Base-by-base conservation (phyloP, 2,888 invertebrate species). In the Hypomecis punctinalis region DNA sequence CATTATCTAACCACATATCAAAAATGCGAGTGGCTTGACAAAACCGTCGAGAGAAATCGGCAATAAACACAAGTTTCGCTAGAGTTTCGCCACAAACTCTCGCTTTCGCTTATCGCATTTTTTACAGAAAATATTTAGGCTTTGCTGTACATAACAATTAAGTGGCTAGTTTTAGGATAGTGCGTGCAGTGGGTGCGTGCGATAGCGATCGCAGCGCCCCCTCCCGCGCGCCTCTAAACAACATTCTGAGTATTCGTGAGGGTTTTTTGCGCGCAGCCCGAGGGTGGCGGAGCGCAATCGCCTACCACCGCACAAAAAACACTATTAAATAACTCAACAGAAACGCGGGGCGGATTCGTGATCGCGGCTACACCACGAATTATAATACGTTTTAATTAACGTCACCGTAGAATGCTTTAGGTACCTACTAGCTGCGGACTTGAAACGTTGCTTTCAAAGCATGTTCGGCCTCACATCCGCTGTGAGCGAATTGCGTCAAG, bases 181-280 rank as follows among this genome's bases (percentile, higher is more conserved):
- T 92, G 93, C 92, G 92, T 91, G 92, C 90, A 88, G 81, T 86
- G 88, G 88, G 91, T 91, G 90, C 91, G 91, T 91, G 93, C 90
- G 93, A 93, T 93, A 93, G 92, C 89, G 90, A 93, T 93, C 93
- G 89, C 79, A 80, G 82, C 78, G 84, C 78, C 77, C 84, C 84
- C 84, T 82, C 81, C 82, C 85, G 81, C 84, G 77, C 84, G 78
- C 87, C 86, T 83, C 85, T 79, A 89, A 89, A 88, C 89, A 90
- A 89, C 89, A 89, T 90, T 89, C 89, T 87, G 87, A 87, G 83
- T 90, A 88, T 90, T 85, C 69, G 89, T 89, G 88, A 90, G 92
- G 90, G 91, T 93, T 93, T 93, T 93, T 93, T 93, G 91, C 91
- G 91, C 91, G 89, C 83, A 84, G 84, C 88, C 89, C 88, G 82